A percentile compares a stretch with the other conserved stretches of the same genome.
Conservation (phyloP, 1,140 invertebrate species). For the Mesaphorura yosii region DNA sequence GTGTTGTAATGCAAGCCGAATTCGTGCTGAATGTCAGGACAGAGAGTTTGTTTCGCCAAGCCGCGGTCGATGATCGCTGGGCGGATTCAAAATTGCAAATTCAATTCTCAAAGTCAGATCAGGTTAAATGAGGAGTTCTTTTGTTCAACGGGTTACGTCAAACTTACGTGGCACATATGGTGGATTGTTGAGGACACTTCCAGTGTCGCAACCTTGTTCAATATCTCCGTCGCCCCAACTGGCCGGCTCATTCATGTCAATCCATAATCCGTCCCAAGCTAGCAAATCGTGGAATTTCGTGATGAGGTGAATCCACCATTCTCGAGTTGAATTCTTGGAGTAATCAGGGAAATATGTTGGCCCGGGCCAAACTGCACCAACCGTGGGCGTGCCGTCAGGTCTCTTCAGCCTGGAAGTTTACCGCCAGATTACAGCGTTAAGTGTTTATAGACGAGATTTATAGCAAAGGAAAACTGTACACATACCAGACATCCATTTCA, state of each 20-base stretch:
- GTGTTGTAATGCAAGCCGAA: conserved; percentile 36
- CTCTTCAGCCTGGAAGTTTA: conserved; percentile 23
- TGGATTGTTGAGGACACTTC: conserved; percentile 26
- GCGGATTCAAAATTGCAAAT: neutral
- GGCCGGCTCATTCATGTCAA: conserved; percentile 32
- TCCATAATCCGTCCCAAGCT: conserved; percentile 28
- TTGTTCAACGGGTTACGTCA: neutral
- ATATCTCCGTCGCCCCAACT: conserved; percentile 28
- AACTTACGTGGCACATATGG: conserved; percentile 28
- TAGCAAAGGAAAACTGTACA: neutral
- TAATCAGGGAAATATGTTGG: conserved; percentile 28
- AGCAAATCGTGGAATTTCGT: conserved; percentile 19
- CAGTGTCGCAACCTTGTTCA: conserved; percentile 17
- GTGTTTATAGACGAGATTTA: neutral
- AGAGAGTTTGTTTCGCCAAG: conserved; percentile 33
- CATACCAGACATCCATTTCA: conserved; percentile 29
- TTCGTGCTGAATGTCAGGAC: conserved; percentile 33
- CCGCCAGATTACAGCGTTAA: neutral
- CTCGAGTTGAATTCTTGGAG: conserved; percentile 14
- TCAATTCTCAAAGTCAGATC: neutral
- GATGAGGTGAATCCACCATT: conserved; percentile 26
- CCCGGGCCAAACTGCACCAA: conserved; percentile 36
- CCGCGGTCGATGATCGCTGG: conserved; percentile 13
- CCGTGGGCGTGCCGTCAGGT: conserved; percentile 22
- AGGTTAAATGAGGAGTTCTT: neutral